Percentiles rank a stretch among this genome's conserved stretches.
phyloP scores from a whole-genome alignment of 2,113 vertebrate species.

The Camarhynchus parvulus region DNA sequence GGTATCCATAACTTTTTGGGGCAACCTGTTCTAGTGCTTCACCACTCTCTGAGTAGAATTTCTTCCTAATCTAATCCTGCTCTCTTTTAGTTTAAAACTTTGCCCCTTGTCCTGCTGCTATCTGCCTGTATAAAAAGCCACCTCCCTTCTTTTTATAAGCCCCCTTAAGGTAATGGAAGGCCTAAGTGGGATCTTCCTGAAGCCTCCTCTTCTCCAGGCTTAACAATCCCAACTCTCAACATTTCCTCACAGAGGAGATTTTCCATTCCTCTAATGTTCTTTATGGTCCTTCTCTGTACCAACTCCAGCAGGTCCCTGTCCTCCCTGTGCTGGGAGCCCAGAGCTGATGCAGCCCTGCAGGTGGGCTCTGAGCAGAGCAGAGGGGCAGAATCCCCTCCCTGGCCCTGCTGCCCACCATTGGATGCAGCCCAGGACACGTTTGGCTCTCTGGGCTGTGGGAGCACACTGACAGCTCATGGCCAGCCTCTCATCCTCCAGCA shows the following conservation, averaged over 20 bases:
- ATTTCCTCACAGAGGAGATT: background rate
- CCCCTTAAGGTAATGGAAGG: background rate
- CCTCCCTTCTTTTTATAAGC: background rate
- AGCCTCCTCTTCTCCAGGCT: background rate
- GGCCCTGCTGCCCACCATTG: background rate
- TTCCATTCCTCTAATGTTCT: background rate
- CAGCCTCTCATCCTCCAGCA: background rate
- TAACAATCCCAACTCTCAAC: background rate
- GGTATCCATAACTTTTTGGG: background rate
- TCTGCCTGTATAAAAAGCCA: background rate
- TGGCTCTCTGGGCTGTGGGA: background rate
- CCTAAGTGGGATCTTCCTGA: background rate
- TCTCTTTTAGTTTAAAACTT: background rate
- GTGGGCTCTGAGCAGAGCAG: background rate
- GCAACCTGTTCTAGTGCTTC: background rate
- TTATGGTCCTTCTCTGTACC: background rate
- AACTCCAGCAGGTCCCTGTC: accelerated
- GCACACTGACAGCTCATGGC: accelerated
- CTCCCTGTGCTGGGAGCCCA: background rate
- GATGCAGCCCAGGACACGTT: background rate
- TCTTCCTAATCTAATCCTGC: background rate
- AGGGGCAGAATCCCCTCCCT: background rate
- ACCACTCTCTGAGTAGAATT: background rate
- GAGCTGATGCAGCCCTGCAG: background rate
- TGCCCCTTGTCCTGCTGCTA: background rate